phyloP scores from a whole-genome alignment of 2,888 invertebrate species.

The Nephrotoma flavescens region DNA sequence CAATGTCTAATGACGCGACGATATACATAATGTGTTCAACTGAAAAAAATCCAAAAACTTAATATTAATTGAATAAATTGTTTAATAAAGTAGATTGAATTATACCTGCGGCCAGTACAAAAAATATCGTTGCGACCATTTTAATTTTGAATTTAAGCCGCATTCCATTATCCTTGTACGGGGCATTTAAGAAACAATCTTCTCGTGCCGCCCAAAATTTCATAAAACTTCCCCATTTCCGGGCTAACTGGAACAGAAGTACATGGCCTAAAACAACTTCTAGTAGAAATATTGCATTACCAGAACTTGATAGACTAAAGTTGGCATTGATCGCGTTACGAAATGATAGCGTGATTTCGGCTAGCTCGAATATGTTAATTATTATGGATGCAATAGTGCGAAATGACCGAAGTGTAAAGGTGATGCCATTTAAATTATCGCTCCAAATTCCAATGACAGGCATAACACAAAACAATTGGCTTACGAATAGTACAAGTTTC shows the following conservation, averaged over 20 bases:
- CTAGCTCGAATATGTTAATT: not conserved
- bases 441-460: not conserved
- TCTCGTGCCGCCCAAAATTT: not conserved
- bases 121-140: not conserved
- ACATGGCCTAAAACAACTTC: not conserved
- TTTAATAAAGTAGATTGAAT: not conserved
- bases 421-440: not conserved
- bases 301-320: not conserved
- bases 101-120: not conserved
- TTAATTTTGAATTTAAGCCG: not conserved
- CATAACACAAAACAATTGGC: not conserved
- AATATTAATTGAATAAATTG: not conserved
- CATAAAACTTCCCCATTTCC: not conserved
- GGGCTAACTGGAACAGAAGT: not conserved
- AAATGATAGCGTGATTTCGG: not conserved
- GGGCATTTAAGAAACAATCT: not conserved
- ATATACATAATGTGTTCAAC: slow-evolving; percentile 20
- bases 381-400: not conserved
- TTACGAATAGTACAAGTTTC: not conserved
- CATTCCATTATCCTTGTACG: not conserved
- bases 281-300: not conserved
- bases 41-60: slow-evolving; percentile 2
- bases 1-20: slow-evolving; percentile 20
- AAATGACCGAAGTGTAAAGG: not conserved
- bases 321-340: not conserved